A percentile compares a stretch with the other conserved stretches of the same genome.
Evolutionary conservation across 2,888 invertebrate species (phyloP).

Genomic region (Leucophenga montana): DNA sequence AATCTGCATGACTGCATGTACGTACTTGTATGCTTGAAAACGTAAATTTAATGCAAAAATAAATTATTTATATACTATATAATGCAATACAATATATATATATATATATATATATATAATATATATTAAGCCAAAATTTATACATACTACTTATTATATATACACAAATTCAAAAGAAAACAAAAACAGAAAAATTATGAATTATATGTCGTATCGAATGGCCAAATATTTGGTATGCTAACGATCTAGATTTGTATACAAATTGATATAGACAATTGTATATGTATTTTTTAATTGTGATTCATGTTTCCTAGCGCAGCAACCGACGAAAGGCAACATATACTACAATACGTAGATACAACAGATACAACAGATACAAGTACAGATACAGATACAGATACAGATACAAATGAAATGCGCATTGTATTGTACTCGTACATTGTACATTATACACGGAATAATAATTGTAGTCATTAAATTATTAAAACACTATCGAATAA

Average conservation of each 20-base stretch:
- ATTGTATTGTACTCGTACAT: not conserved
- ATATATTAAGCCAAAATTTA: constrained; percentile 29
- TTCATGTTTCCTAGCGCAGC: constrained; percentile 57
- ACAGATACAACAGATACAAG: too few relatives aligned
- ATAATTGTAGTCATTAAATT: constrained; percentile 21
- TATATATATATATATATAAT: constrained; percentile 28
- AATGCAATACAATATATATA: constrained; percentile 38
- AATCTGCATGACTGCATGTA: constrained; percentile 35
- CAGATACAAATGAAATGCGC: not conserved
- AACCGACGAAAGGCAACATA: not conserved
- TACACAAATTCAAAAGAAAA: constrained; percentile 29
- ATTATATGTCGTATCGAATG: constrained; percentile 13
- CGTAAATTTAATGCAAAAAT: not conserved
- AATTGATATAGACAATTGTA: constrained; percentile 23
- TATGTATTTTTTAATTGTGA: constrained; percentile 49
- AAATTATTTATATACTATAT: constrained; percentile 17
- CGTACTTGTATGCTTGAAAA: constrained; percentile 2
- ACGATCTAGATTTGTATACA: not conserved
- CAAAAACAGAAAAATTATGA: constrained; percentile 24
- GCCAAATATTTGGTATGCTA: not conserved
- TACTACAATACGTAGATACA: too few relatives aligned
- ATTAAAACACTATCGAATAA: constrained; percentile 35
- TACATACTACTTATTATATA: constrained; percentile 8
- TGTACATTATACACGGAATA: constrained; percentile 19
- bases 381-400: too few relatives aligned